Conservation (phyloP, 2,888 invertebrate genomes). For the Leptinotarsa peninsularis region DNA sequence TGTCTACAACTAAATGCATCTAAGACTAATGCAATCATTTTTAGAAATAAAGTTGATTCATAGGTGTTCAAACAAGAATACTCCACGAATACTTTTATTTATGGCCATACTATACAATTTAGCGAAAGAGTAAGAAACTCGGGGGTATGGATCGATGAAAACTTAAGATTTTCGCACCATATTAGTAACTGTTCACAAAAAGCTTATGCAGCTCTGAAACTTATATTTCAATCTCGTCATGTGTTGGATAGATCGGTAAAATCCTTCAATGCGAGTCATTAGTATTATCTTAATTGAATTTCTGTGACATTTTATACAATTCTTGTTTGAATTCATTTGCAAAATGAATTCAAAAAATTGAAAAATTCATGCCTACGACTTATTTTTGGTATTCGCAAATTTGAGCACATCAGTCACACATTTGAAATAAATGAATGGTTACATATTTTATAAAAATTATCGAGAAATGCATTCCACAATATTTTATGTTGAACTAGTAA, state of each 20-base stretch:
- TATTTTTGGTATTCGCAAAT: constrained; percentile 5
- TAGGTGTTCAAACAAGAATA: too few species aligned
- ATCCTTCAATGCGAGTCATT: background rate
- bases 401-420: background rate
- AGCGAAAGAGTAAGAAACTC: too few species aligned
- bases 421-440: background rate
- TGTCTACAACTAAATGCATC: too few species aligned
- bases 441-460: constrained; percentile 3
- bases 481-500: constrained; percentile 3
- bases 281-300: constrained; percentile 1
- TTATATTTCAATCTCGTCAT: background rate
- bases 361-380: constrained; percentile 3
- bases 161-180: background rate
- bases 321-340: constrained; percentile 2
- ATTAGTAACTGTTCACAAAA: background rate
- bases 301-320: background rate
- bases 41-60: too few species aligned
- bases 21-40: too few species aligned
- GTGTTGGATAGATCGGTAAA: background rate
- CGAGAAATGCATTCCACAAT: constrained; percentile 5
- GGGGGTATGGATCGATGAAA: background rate
- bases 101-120: too few species aligned
- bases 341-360: background rate
- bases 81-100: too few species aligned
- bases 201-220: background rate